Evolutionary conservation across 2,113 vertebrate genomes (phyloP).

Genomic region (Acrocephalus arundinaceus): DNA sequence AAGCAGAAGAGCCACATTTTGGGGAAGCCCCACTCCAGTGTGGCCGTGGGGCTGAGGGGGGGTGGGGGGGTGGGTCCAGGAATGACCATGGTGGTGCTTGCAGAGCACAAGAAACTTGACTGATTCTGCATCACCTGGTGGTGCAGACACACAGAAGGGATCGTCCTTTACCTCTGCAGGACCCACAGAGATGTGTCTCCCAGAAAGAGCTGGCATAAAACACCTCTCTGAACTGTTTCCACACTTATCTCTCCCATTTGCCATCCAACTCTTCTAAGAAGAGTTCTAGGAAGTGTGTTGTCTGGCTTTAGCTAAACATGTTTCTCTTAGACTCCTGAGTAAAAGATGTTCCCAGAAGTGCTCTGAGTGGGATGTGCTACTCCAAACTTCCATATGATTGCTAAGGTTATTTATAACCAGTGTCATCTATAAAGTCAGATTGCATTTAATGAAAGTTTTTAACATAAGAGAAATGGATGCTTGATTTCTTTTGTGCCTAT

Average conservation of each 20-base stretch:
- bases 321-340: not conserved
- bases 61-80: no score
- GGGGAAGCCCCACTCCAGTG: not conserved
- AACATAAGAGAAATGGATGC: not conserved
- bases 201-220: not conserved
- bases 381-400: not conserved
- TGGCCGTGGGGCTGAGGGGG: not conserved
- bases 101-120: not conserved
- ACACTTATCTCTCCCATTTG: not conserved
- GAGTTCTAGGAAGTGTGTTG: fast-evolving
- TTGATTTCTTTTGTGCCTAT: not conserved
- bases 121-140: not conserved
- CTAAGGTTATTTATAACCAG: not conserved
- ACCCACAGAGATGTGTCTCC: not conserved
- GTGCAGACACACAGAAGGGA: not conserved
- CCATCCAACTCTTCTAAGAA: not conserved
- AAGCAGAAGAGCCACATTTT: not conserved
- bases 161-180: not conserved
- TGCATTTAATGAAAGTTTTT: not conserved
- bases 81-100: not conserved
- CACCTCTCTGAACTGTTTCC: not conserved
- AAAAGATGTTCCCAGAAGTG: not conserved
- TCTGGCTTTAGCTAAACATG: not conserved
- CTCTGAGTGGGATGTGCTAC: not conserved
- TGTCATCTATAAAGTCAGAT: not conserved